Evolutionary conservation across 2,113 vertebrate genomes (phyloP).

Genomic region (Amia ocellicauda): DNA sequence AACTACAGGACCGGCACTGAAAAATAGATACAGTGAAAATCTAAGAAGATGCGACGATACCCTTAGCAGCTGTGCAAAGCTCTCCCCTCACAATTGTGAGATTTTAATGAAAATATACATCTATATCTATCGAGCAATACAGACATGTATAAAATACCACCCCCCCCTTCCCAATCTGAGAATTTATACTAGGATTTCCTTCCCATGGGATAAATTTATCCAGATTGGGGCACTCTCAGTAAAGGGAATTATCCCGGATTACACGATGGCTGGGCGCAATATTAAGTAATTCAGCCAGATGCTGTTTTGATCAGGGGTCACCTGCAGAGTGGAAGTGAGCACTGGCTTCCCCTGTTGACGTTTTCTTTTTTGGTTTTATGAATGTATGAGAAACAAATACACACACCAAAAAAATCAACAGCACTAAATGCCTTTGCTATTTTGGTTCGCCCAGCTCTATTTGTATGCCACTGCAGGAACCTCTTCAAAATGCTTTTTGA

Average conservation of each 20-base stretch:
- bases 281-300: constrained; percentile 75
- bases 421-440: too few species aligned
- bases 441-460: background rate
- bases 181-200: constrained; percentile 51
- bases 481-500: constrained; percentile 32
- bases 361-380: too few species aligned
- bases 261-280: constrained; percentile 65
- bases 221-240: constrained; percentile 70
- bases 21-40: too few species aligned
- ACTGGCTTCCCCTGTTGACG: constrained; percentile 19
- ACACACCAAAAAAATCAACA: too few species aligned
- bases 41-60: too few species aligned
- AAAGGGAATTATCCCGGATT: constrained; percentile 74
- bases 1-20: constrained; percentile 7
- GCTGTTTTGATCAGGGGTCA: constrained; percentile 62
- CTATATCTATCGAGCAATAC: too few species aligned
- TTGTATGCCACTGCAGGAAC: constrained; percentile 4
- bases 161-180: constrained; percentile 40
- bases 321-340: constrained; percentile 42
- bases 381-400: too few species aligned
- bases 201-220: constrained; percentile 64
- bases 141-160: constrained; percentile 20
- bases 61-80: too few species aligned
- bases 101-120: too few species aligned
- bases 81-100: too few species aligned